These are phyloP conservation scores for Morinoia aosen DNA, from an alignment of 2,888 invertebrate genomes.

Conservation along the genomic window DNA sequence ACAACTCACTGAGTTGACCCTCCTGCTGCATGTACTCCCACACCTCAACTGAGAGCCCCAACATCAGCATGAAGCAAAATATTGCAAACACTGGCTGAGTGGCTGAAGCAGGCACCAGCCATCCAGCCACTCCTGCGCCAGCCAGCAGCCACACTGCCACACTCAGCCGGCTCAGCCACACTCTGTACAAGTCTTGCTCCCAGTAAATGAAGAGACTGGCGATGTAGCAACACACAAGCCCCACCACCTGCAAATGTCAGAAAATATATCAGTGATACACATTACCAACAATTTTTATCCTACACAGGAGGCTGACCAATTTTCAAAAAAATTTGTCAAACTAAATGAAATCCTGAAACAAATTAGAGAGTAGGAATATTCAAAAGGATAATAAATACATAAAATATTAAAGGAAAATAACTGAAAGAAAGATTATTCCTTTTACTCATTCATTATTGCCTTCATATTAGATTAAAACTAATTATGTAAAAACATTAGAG, in stretches of 20 bases:
- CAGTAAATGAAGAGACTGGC: slow-evolving; percentile 49
- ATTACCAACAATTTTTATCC: neutral
- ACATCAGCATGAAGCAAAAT: slow-evolving; percentile 58
- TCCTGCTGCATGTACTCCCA: slow-evolving; percentile 52
- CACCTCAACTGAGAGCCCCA: slow-evolving; percentile 61
- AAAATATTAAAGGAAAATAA: too few relatives aligned
- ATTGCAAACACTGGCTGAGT: slow-evolving; percentile 63
- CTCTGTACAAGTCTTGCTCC: slow-evolving; percentile 35
- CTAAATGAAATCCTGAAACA: too few relatives aligned
- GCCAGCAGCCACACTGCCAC: slow-evolving; percentile 61
- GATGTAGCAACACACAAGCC: slow-evolving; percentile 41
- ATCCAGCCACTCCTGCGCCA: slow-evolving; percentile 60
- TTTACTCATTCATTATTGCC: too few relatives aligned
- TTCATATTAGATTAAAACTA: too few relatives aligned
- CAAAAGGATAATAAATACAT: too few relatives aligned
- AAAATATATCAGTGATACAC: neutral
- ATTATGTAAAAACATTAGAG: too few relatives aligned
- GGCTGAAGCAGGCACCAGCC: slow-evolving; percentile 60
- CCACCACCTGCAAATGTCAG: slow-evolving; percentile 29
- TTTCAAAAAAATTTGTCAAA: neutral
- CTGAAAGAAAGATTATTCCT: too few relatives aligned
- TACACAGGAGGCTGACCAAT: neutral
- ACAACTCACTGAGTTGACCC: neutral
- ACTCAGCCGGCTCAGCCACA: slow-evolving; percentile 69
- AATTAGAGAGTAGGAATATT: too few relatives aligned